A percentile compares a stretch with the other conserved stretches of the same genome.
Evolutionary conservation across 2,113 vertebrate species (phyloP).

Genomic region (Mohoua ochrocephala): DNA sequence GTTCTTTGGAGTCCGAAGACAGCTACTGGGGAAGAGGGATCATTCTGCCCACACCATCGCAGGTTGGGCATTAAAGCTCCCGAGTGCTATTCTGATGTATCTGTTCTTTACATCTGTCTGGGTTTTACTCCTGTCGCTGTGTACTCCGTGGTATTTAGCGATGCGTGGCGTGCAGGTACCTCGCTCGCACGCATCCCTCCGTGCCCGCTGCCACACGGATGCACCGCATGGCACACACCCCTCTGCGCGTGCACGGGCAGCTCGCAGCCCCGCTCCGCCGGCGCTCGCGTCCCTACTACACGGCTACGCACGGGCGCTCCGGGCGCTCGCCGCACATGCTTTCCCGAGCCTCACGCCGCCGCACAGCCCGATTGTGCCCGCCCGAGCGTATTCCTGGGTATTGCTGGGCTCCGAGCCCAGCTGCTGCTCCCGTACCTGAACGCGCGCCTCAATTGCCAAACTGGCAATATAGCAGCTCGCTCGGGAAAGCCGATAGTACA

Average conservation of each 20-base stretch:
- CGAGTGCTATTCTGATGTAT: neutral
- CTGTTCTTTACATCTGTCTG: neutral
- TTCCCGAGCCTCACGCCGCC: neutral
- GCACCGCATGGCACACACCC: slow-evolving; percentile 39
- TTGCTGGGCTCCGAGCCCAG: neutral
- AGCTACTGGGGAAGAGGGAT: neutral
- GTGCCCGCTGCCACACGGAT: neutral
- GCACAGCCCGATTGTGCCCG: neutral
- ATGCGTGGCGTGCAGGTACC: slow-evolving; percentile 19
- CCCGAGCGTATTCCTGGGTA: rapidly evolving
- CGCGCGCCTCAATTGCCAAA: neutral
- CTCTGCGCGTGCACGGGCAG: neutral
- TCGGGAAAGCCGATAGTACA: neutral
- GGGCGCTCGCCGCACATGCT: neutral
- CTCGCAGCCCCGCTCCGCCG: neutral
- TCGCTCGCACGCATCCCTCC: neutral
- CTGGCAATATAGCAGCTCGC: neutral
- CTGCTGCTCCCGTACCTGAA: neutral
- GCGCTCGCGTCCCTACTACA: neutral
- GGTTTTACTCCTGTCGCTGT: neutral
- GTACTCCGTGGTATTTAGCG: neutral
- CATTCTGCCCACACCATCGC: neutral
- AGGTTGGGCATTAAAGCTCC: neutral
- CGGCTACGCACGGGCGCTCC: neutral
- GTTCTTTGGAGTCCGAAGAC: neutral